Conservation (phyloP, 2,888 invertebrate species). For the Acronicta leporina region DNA sequence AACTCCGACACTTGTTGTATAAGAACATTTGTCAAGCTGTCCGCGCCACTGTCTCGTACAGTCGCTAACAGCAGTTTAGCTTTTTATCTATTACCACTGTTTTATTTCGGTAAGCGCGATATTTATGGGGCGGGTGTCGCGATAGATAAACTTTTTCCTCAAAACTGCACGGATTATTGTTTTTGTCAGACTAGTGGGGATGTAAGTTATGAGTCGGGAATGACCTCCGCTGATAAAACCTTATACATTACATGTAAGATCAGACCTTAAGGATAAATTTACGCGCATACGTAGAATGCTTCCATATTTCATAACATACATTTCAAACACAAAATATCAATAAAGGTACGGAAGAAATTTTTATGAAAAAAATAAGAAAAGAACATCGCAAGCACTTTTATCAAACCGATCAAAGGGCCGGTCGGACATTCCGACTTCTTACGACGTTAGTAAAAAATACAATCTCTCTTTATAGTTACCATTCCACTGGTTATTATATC, state of each 20-base stretch:
- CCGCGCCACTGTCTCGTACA: constrained; percentile 68
- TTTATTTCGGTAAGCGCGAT: constrained; percentile 79
- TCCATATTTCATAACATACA: constrained; percentile 56
- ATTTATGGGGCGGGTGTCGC: constrained; percentile 86
- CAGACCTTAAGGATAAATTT: constrained; percentile 18
- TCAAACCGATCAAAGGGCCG: constrained; percentile 88
- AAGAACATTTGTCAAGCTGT: constrained; percentile 72
- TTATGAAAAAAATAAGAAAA: constrained; percentile 76
- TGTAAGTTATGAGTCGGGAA: constrained; percentile 78
- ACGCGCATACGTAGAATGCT: constrained; percentile 23
- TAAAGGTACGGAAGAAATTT: constrained; percentile 75
- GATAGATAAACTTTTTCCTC: constrained; percentile 85
- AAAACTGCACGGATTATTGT: constrained; percentile 86
- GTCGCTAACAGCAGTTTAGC: constrained; percentile 76
- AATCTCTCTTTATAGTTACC: constrained; percentile 89
- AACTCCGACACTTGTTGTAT: constrained; percentile 40
- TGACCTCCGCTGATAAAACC: constrained; percentile 77
- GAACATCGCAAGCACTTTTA: constrained; percentile 84
- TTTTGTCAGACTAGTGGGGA: constrained; percentile 79
- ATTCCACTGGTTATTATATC: constrained; percentile 88
- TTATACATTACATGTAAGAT: constrained; percentile 42
- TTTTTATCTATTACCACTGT: constrained; percentile 84
- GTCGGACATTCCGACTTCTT: constrained; percentile 87
- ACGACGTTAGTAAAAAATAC: constrained; percentile 89
- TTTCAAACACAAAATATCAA: constrained; percentile 74